Conservation (phyloP, 53 echinoderm and acorn worm species). For the Echinarachnius parma region DNA sequence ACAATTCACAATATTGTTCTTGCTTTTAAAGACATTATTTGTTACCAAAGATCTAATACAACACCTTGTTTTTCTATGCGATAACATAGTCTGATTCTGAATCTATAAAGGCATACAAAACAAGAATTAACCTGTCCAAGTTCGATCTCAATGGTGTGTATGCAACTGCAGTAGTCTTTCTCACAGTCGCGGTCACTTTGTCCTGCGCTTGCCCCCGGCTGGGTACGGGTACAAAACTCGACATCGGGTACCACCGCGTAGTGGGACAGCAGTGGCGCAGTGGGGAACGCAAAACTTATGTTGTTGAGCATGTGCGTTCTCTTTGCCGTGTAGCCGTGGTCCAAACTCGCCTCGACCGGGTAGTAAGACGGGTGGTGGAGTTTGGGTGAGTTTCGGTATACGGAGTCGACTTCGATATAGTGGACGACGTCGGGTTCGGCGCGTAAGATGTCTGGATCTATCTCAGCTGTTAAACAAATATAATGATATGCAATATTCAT, state of each 20-base stretch:
- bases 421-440: slow-evolving; percentile 49
- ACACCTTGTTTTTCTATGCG: no score
- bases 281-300: slow-evolving; percentile 25
- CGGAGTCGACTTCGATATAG: slow-evolving; percentile 75
- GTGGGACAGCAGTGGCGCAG: slow-evolving; percentile 11
- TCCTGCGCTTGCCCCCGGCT: neutral
- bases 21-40: no score
- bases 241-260: neutral
- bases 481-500: neutral
- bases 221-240: slow-evolving; percentile 9
- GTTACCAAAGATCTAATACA: no score
- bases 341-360: slow-evolving; percentile 11
- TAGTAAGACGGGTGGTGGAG: slow-evolving; percentile 29
- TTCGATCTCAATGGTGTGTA: slow-evolving; percentile 5
- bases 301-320: slow-evolving; percentile 35
- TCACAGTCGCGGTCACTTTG: slow-evolving; percentile 13
- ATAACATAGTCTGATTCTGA: neutral
- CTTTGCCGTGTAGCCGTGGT: slow-evolving; percentile 19
- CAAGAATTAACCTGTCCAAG: slow-evolving; percentile 8
- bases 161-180: slow-evolving; percentile 19
- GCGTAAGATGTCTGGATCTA: slow-evolving; percentile 48
- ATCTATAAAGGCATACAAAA: neutral
- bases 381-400: slow-evolving; percentile 46
- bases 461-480: no score
- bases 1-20: no score